Percentiles rank a stretch among this genome's conserved stretches.
Conservation (phyloP, 2,797 vertebrate species). For the Forpus xanthops region DNA sequence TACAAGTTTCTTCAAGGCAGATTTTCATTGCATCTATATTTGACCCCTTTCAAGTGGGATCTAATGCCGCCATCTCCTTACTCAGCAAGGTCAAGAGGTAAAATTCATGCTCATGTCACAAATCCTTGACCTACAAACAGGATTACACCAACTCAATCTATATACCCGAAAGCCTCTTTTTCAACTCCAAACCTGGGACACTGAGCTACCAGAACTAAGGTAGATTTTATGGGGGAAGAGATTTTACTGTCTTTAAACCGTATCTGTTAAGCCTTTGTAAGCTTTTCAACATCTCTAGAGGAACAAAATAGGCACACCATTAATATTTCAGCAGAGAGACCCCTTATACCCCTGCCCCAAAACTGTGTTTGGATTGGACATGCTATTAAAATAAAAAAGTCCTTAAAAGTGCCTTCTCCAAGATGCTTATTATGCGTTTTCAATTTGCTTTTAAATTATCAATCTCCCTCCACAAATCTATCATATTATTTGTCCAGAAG, state of each 20-base stretch:
- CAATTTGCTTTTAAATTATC: background rate
- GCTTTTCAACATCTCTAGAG: background rate
- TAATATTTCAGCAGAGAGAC: background rate
- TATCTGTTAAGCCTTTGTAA: background rate
- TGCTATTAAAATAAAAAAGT: background rate
- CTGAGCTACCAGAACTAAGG: background rate
- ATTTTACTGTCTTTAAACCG: background rate
- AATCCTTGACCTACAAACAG: background rate
- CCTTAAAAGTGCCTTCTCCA: background rate
- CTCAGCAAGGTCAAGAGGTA: background rate
- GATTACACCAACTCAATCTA: background rate
- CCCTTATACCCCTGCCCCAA: background rate
- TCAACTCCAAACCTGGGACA: background rate
- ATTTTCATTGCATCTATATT: background rate
- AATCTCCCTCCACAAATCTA: background rate
- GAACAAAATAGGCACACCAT: background rate
- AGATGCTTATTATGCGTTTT: background rate
- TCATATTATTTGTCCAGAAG: background rate
- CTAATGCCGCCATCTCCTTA: background rate
- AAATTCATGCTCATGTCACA: background rate
- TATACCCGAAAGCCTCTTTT: background rate
- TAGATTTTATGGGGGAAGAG: background rate
- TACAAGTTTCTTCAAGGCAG: background rate
- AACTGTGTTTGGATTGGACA: background rate
- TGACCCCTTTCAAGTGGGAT: background rate